Percentiles rank a stretch among this genome's conserved stretches.
These are phyloP conservation scores for Dromococcyx pavoninus DNA, from an alignment of 2,797 vertebrate species.

Conservation along the genomic window DNA sequence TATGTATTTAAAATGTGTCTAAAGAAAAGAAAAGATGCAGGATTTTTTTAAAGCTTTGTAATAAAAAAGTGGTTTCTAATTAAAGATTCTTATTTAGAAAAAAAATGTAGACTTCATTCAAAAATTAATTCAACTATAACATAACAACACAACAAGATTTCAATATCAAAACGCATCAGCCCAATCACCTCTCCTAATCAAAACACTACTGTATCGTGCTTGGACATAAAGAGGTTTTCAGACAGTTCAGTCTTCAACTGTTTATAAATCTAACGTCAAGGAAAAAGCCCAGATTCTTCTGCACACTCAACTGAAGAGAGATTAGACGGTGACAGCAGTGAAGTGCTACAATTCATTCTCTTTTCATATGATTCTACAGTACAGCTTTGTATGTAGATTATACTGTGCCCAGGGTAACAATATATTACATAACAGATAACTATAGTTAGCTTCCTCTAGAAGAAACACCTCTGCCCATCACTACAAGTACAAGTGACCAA, in stretches of 20 bases:
- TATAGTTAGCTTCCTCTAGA: neutral
- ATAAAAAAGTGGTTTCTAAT: neutral
- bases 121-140: neutral
- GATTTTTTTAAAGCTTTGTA: neutral
- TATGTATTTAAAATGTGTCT: neutral
- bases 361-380: neutral
- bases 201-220: neutral
- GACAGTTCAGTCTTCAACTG: neutral
- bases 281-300: neutral
- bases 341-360: neutral
- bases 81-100: neutral
- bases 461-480: neutral
- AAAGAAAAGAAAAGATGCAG: neutral
- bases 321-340: neutral
- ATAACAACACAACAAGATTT: neutral
- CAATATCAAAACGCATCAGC: neutral
- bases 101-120: fast-evolving
- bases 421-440: neutral
- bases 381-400: neutral
- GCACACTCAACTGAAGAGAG: neutral
- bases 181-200: neutral
- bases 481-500: neutral
- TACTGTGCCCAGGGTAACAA: neutral
- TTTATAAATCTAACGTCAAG: neutral
- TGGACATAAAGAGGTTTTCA: neutral